Conservation (phyloP, 2,797 vertebrate species). For the Peromyscus nudipes region DNA sequence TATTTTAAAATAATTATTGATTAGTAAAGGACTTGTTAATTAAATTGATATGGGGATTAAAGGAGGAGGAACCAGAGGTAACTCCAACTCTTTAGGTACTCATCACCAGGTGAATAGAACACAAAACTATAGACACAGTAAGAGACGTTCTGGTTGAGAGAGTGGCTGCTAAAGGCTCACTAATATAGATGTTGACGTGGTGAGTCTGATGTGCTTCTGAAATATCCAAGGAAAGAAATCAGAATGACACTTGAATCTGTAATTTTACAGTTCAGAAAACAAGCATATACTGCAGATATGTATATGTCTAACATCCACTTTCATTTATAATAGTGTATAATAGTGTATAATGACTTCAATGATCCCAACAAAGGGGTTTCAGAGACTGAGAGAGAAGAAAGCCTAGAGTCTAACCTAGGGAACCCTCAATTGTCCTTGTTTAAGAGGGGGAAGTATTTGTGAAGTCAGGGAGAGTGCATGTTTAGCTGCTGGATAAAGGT, state of each 20-base stretch:
- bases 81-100: neutral
- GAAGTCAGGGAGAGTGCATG: neutral
- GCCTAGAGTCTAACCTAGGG: neutral
- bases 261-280: neutral
- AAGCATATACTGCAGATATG: neutral
- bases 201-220: neutral
- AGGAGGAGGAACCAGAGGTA: neutral
- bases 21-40: neutral
- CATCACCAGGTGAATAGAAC: neutral
- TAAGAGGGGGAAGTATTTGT: neutral
- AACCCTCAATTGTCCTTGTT: neutral
- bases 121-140: neutral
- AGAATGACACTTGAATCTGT: neutral
- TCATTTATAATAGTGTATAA: neutral
- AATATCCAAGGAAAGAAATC: neutral
- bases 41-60: neutral
- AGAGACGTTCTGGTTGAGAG: neutral
- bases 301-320: neutral
- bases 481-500: neutral
- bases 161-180: neutral
- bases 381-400: neutral
- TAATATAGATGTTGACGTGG: neutral
- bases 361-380: neutral
- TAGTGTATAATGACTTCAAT: neutral
- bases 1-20: neutral